A percentile compares a stretch with the other conserved stretches of the same genome.
Evolutionary conservation across 2,113 vertebrate species (phyloP).

Genomic region (Mustela lutreola): DNA sequence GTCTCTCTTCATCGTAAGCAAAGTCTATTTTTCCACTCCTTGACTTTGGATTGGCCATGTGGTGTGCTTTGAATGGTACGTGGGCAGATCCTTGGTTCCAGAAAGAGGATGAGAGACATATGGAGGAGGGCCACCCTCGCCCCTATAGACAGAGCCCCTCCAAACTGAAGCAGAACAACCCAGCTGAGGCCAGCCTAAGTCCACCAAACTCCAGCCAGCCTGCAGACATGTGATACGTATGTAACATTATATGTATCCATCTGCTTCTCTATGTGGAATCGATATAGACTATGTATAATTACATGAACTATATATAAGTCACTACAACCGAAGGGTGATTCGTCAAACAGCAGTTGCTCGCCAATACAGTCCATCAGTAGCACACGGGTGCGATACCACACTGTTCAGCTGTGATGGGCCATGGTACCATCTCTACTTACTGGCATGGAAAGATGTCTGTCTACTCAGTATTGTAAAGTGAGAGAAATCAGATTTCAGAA

Average conservation of each 20-base stretch:
- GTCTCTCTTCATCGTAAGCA: not conserved
- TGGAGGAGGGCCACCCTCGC: not conserved
- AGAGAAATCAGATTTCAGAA: slow-evolving; percentile 18
- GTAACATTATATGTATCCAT: not conserved
- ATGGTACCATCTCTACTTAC: not conserved
- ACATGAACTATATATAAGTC: not conserved
- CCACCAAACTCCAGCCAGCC: not conserved
- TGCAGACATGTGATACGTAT: not conserved
- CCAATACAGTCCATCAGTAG: not conserved
- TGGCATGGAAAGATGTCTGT: not conserved
- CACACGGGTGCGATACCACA: not conserved
- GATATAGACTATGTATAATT: not conserved
- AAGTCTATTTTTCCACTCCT: not conserved
- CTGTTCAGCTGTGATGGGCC: not conserved
- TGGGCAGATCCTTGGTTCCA: not conserved
- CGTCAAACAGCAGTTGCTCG: not conserved
- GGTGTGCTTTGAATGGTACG: not conserved
- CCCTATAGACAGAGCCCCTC: not conserved
- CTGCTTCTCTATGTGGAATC: not conserved
- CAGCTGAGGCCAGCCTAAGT: not conserved
- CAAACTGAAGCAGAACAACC: not conserved
- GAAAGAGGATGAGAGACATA: not conserved
- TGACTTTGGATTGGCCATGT: not conserved
- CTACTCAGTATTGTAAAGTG: not conserved
- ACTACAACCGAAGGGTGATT: not conserved